Percentiles rank a stretch among this genome's conserved stretches.
Evolutionary conservation across 2,113 vertebrate species (phyloP).

Genomic region (Rallus limicola): DNA sequence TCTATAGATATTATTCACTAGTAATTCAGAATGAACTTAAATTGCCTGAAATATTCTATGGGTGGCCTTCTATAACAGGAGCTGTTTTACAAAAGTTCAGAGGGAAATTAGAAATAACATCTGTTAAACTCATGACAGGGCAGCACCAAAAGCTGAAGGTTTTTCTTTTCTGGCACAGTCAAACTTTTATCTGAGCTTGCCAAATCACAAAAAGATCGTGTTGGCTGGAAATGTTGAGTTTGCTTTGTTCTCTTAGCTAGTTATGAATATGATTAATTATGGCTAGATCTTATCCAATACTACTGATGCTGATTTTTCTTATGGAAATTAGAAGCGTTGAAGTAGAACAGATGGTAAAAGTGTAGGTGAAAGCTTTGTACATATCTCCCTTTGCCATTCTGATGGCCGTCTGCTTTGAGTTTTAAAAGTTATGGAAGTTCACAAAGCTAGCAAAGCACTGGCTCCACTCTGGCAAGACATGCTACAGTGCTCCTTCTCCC

Average conservation of each 20-base stretch:
- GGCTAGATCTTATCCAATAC: background rate
- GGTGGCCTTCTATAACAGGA: background rate
- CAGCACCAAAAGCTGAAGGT: background rate
- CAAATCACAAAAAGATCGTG: background rate
- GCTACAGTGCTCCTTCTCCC: fast-evolving
- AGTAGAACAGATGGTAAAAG: background rate
- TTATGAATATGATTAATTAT: slow-evolving; percentile 11
- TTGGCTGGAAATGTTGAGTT: background rate
- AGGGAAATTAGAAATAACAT: background rate
- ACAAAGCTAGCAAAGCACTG: background rate
- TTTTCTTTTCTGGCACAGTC: background rate
- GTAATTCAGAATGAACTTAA: background rate
- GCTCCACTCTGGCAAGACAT: background rate
- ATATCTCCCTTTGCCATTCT: background rate
- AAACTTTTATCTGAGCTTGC: background rate
- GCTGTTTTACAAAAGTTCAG: background rate
- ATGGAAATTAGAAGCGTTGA: background rate
- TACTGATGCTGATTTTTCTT: background rate
- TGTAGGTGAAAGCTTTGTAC: background rate
- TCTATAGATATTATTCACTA: background rate
- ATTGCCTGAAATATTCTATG: background rate
- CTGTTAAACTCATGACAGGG: background rate
- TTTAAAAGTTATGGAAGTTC: background rate
- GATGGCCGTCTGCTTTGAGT: background rate
- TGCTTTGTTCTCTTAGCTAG: background rate